A percentile compares a stretch with the other conserved stretches of the same genome.
Evolutionary conservation across 2,797 vertebrate genomes (phyloP).

Genomic region (Cyprinella venusta): DNA sequence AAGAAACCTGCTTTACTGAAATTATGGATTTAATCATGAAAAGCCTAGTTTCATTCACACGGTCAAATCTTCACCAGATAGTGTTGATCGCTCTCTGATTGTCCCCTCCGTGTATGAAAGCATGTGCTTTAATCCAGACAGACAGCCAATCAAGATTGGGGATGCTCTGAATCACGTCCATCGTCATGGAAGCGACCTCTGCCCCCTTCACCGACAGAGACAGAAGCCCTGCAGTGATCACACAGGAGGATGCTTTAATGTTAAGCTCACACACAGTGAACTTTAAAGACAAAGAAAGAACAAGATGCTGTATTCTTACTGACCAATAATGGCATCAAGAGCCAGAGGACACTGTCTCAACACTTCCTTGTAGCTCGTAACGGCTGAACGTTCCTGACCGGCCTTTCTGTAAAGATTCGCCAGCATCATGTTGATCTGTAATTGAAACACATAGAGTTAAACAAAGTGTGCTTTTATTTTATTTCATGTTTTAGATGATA

Average conservation of each 20-base stretch:
- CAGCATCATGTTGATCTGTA: slow-evolving; percentile 99
- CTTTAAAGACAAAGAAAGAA: not conserved
- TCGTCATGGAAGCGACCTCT: slow-evolving; percentile 97
- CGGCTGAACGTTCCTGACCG: slow-evolving; percentile 95
- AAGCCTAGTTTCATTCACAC: not conserved
- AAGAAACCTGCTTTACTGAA: not conserved
- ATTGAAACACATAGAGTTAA: not conserved
- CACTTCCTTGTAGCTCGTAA: slow-evolving; percentile 98
- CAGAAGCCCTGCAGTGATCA: slow-evolving; percentile 82
- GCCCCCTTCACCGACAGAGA: slow-evolving; percentile 97
- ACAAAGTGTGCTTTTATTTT: not conserved
- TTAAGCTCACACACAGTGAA: not conserved
- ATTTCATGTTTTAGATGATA: not conserved
- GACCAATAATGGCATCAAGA: slow-evolving; percentile 96
- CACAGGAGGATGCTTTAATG: not conserved
- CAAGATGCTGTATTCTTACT: not conserved
- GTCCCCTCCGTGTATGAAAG: slow-evolving; percentile 95
- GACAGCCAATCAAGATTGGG: slow-evolving; percentile 98
- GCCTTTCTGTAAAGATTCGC: slow-evolving; percentile 97
- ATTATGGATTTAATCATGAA: not conserved
- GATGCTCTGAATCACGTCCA: slow-evolving; percentile 96
- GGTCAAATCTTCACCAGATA: slow-evolving; percentile 85
- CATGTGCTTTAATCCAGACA: slow-evolving; percentile 98
- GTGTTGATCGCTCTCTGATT: slow-evolving; percentile 97
- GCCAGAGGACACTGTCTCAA: slow-evolving; percentile 95